Base-by-base conservation (phyloP, 1,140 invertebrate species). In the Anoplophora glabripennis region DNA sequence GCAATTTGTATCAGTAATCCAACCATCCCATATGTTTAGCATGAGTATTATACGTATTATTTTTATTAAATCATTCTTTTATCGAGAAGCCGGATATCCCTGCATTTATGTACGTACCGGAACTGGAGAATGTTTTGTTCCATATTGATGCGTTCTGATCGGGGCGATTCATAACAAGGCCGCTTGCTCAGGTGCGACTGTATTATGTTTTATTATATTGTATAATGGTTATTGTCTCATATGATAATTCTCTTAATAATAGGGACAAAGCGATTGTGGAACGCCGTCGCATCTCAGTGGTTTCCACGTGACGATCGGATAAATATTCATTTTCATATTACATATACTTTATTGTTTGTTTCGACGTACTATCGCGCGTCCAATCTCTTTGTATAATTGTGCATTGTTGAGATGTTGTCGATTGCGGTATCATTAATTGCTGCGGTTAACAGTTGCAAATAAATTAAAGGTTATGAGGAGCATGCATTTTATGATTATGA, bases 61-160 rank as follows among this genome's bases (percentile, higher is more conserved):
- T 55, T 62, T 63, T 63, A 63, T 63, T 63, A 63, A 63, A 63
- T 63, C 61, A 59, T 58, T 63, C 60, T 47, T 45, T 59, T 58
- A 63, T 63, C 57, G 53, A 55, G 57, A 57, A 59, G 42, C 61
- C 56, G 61, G 61, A 63, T 63, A 63, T 63, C 61, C 61, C 61
- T 42, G 56, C 51, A 15, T 55, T 63, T 55, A 56, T 45, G 14
- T 18, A 17, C 35, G 42, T 53, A 59, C 61, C 61, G 61, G 61
- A 63, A 63, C 56, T 55, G 61, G 49, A 47, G 55, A 58, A 36
- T 55, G 61, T 63, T 63, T 63, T 59, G 56, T 63, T 63, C 53
- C n/a, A 63, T 63, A 63, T 63, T 34, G 57, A 56, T 59, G 56
- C 54, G 44, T 38, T 42, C 52, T 38, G 28, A 57, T 57, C 41